Evolutionary conservation across 2,113 vertebrate species (phyloP).

Genomic region (Hylia prasina): DNA sequence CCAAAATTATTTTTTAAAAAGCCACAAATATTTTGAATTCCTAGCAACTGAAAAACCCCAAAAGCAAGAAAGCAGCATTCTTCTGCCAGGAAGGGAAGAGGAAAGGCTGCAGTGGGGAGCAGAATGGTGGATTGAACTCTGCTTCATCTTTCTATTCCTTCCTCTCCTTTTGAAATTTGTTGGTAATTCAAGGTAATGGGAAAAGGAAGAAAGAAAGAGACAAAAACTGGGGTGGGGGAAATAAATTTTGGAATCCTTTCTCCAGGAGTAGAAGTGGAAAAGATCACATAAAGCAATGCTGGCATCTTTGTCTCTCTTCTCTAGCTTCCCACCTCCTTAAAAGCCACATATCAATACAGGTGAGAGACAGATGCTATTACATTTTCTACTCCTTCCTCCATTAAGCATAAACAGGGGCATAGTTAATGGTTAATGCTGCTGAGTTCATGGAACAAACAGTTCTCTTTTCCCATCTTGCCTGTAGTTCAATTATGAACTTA

Average conservation of each 20-base stretch:
- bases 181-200: background rate
- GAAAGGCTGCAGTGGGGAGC: background rate
- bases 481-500: constrained; percentile 31
- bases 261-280: background rate
- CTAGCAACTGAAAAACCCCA: constrained; percentile 47
- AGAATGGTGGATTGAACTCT: background rate
- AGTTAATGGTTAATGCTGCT: constrained; percentile 38
- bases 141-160: background rate
- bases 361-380: background rate
- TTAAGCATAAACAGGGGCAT: background rate
- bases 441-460: background rate
- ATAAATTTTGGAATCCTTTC: background rate
- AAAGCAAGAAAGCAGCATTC: constrained; percentile 29
- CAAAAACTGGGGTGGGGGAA: background rate
- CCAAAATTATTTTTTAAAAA: constrained; percentile 42
- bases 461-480: constrained; percentile 2
- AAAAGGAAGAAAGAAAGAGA: background rate
- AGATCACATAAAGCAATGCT: background rate
- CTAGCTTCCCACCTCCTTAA: background rate
- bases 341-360: background rate
- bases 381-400: background rate
- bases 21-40: constrained; percentile 65
- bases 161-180: background rate
- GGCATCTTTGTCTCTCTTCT: background rate
- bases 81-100: constrained; percentile 18